These are phyloP conservation scores for Rana temporaria DNA, from an alignment of 2,113 vertebrate genomes.

Conservation along the genomic window DNA sequence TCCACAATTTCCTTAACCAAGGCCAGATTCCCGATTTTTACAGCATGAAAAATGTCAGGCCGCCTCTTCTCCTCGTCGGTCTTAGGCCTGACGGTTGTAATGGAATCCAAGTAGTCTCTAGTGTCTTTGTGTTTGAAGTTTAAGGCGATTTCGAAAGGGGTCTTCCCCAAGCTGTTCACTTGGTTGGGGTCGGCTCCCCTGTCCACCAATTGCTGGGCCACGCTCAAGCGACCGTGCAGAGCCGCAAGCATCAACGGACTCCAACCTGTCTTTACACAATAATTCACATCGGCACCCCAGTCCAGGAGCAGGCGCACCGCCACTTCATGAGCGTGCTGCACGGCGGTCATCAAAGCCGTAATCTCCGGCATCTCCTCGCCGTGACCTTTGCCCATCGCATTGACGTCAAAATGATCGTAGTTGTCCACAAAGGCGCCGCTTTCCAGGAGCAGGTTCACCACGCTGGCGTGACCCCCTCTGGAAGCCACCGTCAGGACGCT, in stretches of 20 bases:
- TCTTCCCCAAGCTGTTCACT: conserved; percentile 87
- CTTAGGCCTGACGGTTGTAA: conserved; percentile 89
- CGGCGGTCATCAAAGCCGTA: conserved; percentile 86
- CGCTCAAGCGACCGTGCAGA: conserved; percentile 79
- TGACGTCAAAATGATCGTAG: conserved; percentile 77
- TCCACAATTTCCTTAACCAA: conserved; percentile 92
- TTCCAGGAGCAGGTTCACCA: conserved; percentile 90
- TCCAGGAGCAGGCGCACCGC: conserved; percentile 84
- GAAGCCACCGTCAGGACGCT: conserved; percentile 90
- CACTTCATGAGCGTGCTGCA: conserved; percentile 88
- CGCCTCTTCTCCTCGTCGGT: conserved; percentile 90
- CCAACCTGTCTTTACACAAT: conserved; percentile 83
- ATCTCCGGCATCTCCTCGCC: conserved; percentile 82
- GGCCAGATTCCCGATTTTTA: conserved; percentile 91
- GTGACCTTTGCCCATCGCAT: conserved; percentile 69
- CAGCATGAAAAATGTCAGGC: conserved; percentile 91
- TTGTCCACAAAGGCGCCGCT: conserved; percentile 85
- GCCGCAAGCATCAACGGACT: conserved; percentile 91
- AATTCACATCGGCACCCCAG: conserved; percentile 90
- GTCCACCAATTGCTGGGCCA: conserved; percentile 89
- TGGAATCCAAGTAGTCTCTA: conserved; percentile 86
- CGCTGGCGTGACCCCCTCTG: conserved; percentile 86
- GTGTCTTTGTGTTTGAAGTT: conserved; percentile 88
- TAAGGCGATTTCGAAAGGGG: conserved; percentile 89
- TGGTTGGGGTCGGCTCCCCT: conserved; percentile 89